phyloP scores from a whole-genome alignment of 2,888 invertebrate species.

The Phengaris arion region DNA sequence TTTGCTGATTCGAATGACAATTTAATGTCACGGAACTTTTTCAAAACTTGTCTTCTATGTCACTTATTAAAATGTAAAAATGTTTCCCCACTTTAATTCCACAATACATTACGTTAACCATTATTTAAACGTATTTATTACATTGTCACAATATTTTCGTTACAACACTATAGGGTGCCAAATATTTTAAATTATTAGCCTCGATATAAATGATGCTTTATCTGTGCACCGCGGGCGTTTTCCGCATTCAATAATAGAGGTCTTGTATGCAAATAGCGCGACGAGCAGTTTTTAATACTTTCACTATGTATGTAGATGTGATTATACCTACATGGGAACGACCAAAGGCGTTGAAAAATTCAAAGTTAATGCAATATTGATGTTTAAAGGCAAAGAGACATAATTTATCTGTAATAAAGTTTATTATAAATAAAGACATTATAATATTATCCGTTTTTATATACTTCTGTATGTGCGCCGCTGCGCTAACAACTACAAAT shows the following conservation, averaged over 20 bases:
- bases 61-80: not conserved
- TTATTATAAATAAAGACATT: too few species aligned
- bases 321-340: conserved; percentile 29
- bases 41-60: not conserved
- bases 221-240: conserved; percentile 35
- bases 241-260: conserved; percentile 42
- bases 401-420: too few species aligned
- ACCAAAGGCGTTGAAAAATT: conserved; percentile 40
- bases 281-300: conserved; percentile 57
- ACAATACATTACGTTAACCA: not conserved
- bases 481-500: too few species aligned
- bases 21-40: not conserved
- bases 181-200: conserved; percentile 23
- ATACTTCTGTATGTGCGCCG: too few species aligned
- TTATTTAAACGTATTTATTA: conserved; percentile 17
- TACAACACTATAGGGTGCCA: conserved; percentile 10
- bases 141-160: conserved; percentile 12
- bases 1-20: not conserved
- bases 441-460: too few species aligned
- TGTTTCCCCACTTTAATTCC: not conserved
- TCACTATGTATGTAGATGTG: conserved; percentile 49
- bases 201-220: conserved; percentile 24
- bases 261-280: conserved; percentile 51
- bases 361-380: conserved; percentile 38
- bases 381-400: not conserved